Conservation (phyloP, 2,797 vertebrate genomes). For the Acanthurus leucopareius region DNA sequence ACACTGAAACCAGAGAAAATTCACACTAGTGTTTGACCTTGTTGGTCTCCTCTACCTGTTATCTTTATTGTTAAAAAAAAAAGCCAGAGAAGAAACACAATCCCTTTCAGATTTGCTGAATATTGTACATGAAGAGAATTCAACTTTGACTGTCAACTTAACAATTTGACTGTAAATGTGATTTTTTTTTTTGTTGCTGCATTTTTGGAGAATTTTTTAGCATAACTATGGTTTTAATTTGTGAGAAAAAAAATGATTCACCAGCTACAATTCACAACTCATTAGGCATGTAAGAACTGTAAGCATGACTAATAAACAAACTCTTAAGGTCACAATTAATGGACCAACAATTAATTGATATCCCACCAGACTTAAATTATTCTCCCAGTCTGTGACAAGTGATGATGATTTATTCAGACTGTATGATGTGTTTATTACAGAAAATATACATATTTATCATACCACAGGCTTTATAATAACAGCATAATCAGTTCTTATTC, state of each 20-base stretch:
- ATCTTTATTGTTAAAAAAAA: not conserved
- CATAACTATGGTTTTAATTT: not conserved
- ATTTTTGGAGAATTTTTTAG: not conserved
- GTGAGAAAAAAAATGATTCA: slow-evolving; percentile 4
- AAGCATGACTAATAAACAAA: slow-evolving; percentile 34
- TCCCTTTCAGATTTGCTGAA: not conserved
- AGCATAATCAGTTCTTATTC: slow-evolving; percentile 38
- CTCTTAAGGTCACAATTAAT: slow-evolving; percentile 8
- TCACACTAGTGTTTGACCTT: not conserved
- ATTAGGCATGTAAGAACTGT: not conserved
- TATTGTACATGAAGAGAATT: not conserved
- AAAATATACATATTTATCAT: slow-evolving; percentile 31
- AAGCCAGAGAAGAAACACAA: not conserved
- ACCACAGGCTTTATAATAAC: slow-evolving; percentile 29
- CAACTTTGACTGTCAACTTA: not conserved
- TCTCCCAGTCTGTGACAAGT: slow-evolving; percentile 30
- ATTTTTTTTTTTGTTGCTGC: slow-evolving; percentile 14
- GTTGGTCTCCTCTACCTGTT: not conserved
- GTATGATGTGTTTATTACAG: not conserved
- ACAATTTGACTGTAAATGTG: slow-evolving; percentile 12
- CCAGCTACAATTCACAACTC: slow-evolving; percentile 1
- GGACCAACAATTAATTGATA: slow-evolving; percentile 33
- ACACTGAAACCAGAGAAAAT: not conserved
- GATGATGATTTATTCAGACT: not conserved
- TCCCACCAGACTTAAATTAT: slow-evolving; percentile 5